Evolutionary conservation across 2,113 vertebrate genomes (phyloP), one percentile per base, ranked within the genome.

Genomic region (Myanophis thanlyinensis): DNA sequence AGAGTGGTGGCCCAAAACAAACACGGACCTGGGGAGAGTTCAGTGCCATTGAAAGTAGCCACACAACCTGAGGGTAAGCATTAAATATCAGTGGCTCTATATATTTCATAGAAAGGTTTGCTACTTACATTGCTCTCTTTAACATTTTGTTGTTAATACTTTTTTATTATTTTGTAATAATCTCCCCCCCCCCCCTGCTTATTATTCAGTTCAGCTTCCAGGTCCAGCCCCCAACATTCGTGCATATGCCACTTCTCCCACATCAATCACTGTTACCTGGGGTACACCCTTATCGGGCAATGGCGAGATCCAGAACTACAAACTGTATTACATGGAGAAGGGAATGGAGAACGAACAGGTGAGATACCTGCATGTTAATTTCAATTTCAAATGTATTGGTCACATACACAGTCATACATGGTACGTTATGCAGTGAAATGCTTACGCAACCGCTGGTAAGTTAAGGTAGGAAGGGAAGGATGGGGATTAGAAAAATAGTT

Each of bases 301-400:
- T 2, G 99, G 99, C 0, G 99, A 99, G 73, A 98, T 99, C 95
- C 98, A 99, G 96, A 99, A 98, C 95, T 99, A 99, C 96, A 99
- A 99, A 94, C 92, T 99, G 51, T 99, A 99, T 96, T 99, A 99
- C 97, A 98, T 98, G 96, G 99, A 99, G 96, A 98, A 98, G 92
- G 98, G 98, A 27, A 94, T 97, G 62, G 98, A 98, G 91, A 97
- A 85, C 0, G 99, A 99, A 90, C 98, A 99, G 99, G 99, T 99
- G 97, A 30, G 23, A 56, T 93, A 87, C 47, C 5, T 22, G 7
- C 22, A 80, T 80, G 73, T 80, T 44, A 80, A 44, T n/a, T n/a
- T n/a, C n/a, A n/a, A n/a, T n/a, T n/a, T n/a, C n/a, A n/a, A n/a
- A n/a, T n/a, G n/a, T n/a, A n/a, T n/a, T n/a, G n/a, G n/a, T n/a